These are phyloP conservation scores for Drosophila rufa DNA, from an alignment of 1,140 invertebrate genomes.

Conservation along the genomic window DNA sequence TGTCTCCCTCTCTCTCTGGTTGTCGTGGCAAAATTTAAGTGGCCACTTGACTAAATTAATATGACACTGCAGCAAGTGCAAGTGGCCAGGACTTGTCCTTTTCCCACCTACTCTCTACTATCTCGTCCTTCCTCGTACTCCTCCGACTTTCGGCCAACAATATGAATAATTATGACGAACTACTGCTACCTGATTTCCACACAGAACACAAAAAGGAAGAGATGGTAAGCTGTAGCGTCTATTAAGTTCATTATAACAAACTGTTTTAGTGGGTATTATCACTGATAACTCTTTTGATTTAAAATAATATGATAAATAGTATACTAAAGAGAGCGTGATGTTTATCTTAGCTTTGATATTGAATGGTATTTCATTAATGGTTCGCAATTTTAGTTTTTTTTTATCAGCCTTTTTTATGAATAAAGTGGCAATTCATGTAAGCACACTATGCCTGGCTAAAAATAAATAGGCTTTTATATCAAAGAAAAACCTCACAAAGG, in stretches of 20 bases:
- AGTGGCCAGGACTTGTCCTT: conserved; percentile 64
- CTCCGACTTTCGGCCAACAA: conserved; percentile 53
- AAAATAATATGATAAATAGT: too few relatives aligned
- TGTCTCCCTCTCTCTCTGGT: conserved; percentile 18
- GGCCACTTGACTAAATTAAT: conserved; percentile 83
- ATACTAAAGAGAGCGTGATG: too few relatives aligned
- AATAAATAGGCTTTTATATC: too few relatives aligned
- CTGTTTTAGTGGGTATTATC: too few relatives aligned
- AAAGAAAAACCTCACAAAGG: too few relatives aligned
- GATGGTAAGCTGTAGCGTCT: not conserved
- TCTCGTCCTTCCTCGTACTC: not conserved
- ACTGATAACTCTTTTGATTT: too few relatives aligned
- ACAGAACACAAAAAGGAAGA: not conserved
- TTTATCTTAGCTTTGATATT: too few relatives aligned
- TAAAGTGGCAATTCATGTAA: too few relatives aligned
- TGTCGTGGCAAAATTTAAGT: conserved; percentile 78
- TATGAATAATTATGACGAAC: conserved; percentile 78
- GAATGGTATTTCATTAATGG: too few relatives aligned
- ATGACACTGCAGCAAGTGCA: conserved; percentile 71
- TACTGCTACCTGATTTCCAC: conserved; percentile 64
- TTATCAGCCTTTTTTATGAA: too few relatives aligned
- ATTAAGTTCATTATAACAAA: not conserved
- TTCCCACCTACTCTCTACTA: conserved; percentile 13
- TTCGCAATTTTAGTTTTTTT: too few relatives aligned
- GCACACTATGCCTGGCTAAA: too few relatives aligned